Conservation (phyloP, 2,797 vertebrate genomes). For the Myioborus melanocephalus region DNA sequence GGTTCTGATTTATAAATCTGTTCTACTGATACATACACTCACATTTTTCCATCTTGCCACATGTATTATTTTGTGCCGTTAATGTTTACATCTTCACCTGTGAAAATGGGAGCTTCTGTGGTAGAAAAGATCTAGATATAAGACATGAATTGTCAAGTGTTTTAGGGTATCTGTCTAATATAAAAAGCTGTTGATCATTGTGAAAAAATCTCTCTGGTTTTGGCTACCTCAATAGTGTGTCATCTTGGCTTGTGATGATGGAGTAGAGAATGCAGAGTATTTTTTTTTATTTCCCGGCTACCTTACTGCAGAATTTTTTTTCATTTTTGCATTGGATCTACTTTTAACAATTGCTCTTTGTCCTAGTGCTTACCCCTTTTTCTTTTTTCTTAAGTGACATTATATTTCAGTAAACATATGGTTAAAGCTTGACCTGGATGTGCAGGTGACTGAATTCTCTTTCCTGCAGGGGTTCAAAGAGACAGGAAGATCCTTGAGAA, state of each 20-base stretch:
- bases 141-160: not conserved
- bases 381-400: not conserved
- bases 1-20: slow-evolving; percentile 24
- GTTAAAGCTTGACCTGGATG: not conserved
- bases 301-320: not conserved
- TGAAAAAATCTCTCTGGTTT: not conserved
- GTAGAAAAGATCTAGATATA: not conserved
- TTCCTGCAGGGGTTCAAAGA: not conserved
- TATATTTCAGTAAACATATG: not conserved
- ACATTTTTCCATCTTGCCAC: not conserved
- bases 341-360: not conserved
- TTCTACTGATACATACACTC: not conserved
- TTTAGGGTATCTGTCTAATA: not conserved
- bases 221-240: not conserved
- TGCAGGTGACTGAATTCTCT: not conserved
- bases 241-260: not conserved
- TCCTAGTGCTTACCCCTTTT: not conserved
- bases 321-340: not conserved
- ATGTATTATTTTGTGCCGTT: not conserved
- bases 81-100: not conserved
- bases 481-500: not conserved
- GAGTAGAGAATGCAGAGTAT: not conserved
- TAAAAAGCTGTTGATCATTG: not conserved
- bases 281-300: not conserved
- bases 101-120: not conserved